Base-by-base conservation (phyloP, 2,113 vertebrate genomes). In the Pygoscelis adeliae region DNA sequence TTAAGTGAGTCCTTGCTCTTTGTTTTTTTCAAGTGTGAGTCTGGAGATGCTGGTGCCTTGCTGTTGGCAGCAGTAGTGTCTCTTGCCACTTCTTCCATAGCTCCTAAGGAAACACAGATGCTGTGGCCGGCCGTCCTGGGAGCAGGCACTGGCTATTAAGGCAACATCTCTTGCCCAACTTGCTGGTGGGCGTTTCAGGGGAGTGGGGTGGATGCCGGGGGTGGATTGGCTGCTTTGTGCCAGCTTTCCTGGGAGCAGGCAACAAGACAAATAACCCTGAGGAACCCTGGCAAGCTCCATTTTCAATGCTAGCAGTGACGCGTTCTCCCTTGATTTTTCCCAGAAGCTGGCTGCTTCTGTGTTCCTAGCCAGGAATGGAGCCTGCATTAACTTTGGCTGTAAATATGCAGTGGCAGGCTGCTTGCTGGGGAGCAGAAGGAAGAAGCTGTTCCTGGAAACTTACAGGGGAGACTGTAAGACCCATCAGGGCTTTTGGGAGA, bases 171-270 rank as follows among this genome's bases (percentile, higher is more conserved):
- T 93, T 95, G 78, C 88, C 66, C 90, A 94, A 56, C 63, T 83
- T 67, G 26, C 71, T 67, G 40, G 73, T 88, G 95, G 92, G 94
- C 5, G 85, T 93, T 91, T 42, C 5, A 5, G 93, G 96, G 93
- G 90, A 92, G 95, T 82, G 89, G 40, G 42, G 27, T 84, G 74
- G 70, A 90, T 82, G 50, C 89, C 1, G 5, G 32, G 70, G 83
- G 52, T 83, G 91, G 90, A 97, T 94, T 97, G 96, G 97, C 69
- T 95, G 91, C 46, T 82, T 58, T 27, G 5, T 11, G 2, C 15
- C 42, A 44, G 82, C 82, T 92, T 72, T 93, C 44, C 83, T 82
- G 78, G 83, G 93, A 78, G 79, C 82, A 47, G 73, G 66, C 81
- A 91, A 47, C 29, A 36, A 83, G 88, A 79, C 95, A 91, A 95